Conservation (phyloP, 2,888 invertebrate species). For the Tachina grossa region DNA sequence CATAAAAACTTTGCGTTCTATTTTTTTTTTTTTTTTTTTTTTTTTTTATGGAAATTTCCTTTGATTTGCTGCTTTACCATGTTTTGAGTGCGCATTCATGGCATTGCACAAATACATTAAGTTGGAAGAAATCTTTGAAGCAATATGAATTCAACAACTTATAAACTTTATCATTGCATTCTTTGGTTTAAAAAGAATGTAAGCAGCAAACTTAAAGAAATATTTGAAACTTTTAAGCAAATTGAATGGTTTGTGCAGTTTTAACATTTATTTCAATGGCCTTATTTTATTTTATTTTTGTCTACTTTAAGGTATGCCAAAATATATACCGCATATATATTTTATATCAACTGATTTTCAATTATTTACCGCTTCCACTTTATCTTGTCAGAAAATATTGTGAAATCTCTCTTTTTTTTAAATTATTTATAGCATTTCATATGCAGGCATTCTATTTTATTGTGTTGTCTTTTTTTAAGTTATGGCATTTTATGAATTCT, state of each 20-base stretch:
- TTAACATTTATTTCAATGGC: not conserved
- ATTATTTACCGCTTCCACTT: conserved; percentile 24
- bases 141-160: not conserved
- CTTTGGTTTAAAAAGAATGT: not conserved
- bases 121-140: not conserved
- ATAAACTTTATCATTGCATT: not conserved
- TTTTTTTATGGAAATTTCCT: not conserved
- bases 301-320: not conserved
- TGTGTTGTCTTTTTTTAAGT: not conserved
- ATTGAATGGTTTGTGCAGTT: too few relatives aligned
- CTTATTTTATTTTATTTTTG: not conserved
- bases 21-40: not conserved
- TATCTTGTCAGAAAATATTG: conserved; percentile 10
- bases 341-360: not conserved
- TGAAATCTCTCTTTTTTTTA: not conserved
- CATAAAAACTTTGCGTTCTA: not conserved
- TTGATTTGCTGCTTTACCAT: not conserved
- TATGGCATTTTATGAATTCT: conserved; percentile 13
- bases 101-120: not conserved
- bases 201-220: not conserved
- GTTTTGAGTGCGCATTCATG: not conserved
- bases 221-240: not conserved
- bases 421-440: not conserved
- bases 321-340: not conserved
- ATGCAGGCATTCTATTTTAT: not conserved